These are phyloP conservation scores for Eucidaris tribuloides DNA, from an alignment of 35 echinoderm and acorn worm species.

Conservation along the genomic window DNA sequence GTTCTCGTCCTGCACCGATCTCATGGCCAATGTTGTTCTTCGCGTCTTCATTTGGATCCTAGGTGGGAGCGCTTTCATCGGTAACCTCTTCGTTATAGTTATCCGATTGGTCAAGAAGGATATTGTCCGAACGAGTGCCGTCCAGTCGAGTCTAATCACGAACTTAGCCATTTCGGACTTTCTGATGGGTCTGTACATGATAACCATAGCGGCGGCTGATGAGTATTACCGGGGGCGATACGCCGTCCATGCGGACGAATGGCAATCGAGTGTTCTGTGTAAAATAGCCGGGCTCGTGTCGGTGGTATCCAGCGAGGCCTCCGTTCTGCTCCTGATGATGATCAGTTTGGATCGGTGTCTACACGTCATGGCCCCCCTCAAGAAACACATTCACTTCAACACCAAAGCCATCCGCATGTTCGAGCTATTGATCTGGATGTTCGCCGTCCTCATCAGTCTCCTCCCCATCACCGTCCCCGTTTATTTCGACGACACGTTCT, in stretches of 20 bases:
- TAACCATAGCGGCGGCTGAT: slow-evolving; percentile 19
- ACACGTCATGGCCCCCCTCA: background rate
- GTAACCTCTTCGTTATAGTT: background rate
- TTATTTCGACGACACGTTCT: background rate
- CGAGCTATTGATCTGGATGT: background rate
- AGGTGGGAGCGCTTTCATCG: background rate
- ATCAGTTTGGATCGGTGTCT: slow-evolving; percentile 31
- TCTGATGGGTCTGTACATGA: slow-evolving; percentile 75
- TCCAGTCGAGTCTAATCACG: background rate
- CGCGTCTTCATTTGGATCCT: background rate
- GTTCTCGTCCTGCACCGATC: background rate
- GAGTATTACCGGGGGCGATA: slow-evolving; percentile 24
- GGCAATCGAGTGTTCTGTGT: slow-evolving; percentile 18
- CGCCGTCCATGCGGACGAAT: background rate
- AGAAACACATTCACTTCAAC: too few relatives aligned
- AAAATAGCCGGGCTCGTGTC: slow-evolving; percentile 13
- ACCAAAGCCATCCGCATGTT: too few relatives aligned
- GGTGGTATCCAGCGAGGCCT: slow-evolving; percentile 24
- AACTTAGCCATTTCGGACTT: slow-evolving; percentile 54
- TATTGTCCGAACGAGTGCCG: background rate
- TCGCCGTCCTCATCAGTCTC: background rate
- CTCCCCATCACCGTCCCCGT: background rate
- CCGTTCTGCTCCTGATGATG: slow-evolving; percentile 5
- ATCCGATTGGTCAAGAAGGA: background rate
- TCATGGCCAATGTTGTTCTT: background rate